Percentiles rank a stretch among this genome's conserved stretches.
Evolutionary conservation across 2,888 invertebrate genomes (phyloP).

Genomic region (Hesperia comma): DNA sequence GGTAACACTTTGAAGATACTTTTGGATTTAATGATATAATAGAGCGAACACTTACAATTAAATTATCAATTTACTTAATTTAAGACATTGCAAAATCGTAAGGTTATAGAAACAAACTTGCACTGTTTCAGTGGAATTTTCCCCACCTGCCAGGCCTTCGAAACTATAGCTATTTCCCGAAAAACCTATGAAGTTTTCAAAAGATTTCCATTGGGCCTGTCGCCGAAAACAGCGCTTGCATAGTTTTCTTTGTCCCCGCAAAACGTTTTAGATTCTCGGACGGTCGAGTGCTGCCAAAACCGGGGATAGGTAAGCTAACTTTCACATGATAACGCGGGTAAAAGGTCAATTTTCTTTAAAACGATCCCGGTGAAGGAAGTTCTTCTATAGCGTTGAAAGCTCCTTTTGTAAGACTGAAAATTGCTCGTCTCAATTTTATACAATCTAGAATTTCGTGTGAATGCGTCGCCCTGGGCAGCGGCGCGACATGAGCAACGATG

Average conservation of each 20-base stretch:
- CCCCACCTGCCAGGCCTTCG: too few species aligned
- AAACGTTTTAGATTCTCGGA: neutral
- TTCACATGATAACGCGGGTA: conserved; percentile 25
- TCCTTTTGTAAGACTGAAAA: conserved; percentile 30
- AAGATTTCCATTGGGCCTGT: too few species aligned
- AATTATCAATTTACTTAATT: too few species aligned
- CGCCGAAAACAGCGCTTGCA: too few species aligned
- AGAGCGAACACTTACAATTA: too few species aligned
- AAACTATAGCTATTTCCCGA: too few species aligned
- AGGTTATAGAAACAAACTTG: too few species aligned
- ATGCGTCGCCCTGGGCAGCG: conserved; percentile 23
- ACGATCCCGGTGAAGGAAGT: conserved; percentile 31
- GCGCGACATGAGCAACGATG: conserved; percentile 2
- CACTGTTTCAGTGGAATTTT: too few species aligned
- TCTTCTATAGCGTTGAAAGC: conserved; percentile 34
- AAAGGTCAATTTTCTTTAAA: conserved; percentile 38
- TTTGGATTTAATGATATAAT: too few species aligned
- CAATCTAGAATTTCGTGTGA: conserved; percentile 38
- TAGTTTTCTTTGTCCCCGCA: neutral
- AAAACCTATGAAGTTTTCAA: too few species aligned
- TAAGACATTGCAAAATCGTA: too few species aligned
- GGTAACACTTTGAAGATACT: too few species aligned
- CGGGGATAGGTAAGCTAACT: conserved; percentile 4
- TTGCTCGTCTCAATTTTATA: conserved; percentile 37
- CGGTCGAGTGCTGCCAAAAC: neutral